phyloP scores from a whole-genome alignment of 2,113 vertebrate genomes.

The Echinops telfairi region DNA sequence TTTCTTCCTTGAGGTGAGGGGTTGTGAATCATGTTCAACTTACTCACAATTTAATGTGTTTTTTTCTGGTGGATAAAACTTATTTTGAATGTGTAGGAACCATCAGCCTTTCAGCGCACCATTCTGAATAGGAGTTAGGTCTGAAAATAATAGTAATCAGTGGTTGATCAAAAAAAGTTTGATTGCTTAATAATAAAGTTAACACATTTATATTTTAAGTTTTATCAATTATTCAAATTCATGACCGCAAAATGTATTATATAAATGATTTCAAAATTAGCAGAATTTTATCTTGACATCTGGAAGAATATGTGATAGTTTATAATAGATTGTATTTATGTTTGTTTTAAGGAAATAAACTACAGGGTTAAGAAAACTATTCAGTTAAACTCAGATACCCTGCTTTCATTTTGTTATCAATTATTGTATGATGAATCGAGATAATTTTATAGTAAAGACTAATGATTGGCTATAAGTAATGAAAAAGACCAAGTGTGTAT shows the following conservation, averaged over 20 bases:
- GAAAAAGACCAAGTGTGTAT: too few relatives aligned
- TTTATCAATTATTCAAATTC: background rate
- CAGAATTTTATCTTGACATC: too few relatives aligned
- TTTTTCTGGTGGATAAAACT: too few relatives aligned
- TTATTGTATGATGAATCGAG: too few relatives aligned
- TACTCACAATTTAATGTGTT: background rate
- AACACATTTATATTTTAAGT: background rate
- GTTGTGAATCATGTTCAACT: rapidly evolving
- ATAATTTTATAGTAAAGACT: too few relatives aligned
- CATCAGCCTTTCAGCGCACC: rapidly evolving
- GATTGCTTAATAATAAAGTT: background rate
- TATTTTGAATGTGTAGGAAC: background rate
- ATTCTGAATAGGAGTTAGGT: background rate
- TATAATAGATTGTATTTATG: too few relatives aligned
- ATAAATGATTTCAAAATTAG: background rate
- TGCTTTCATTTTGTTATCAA: too few relatives aligned
- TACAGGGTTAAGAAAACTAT: too few relatives aligned
- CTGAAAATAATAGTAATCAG: background rate
- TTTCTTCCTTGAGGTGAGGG: background rate
- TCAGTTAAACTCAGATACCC: too few relatives aligned
- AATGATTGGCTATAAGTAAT: too few relatives aligned
- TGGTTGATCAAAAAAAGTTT: background rate
- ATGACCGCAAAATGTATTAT: background rate
- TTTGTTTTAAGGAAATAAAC: too few relatives aligned
- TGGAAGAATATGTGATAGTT: too few relatives aligned